phyloP scores from a whole-genome alignment of 2,888 invertebrate species.

The Drosophila colorata region DNA sequence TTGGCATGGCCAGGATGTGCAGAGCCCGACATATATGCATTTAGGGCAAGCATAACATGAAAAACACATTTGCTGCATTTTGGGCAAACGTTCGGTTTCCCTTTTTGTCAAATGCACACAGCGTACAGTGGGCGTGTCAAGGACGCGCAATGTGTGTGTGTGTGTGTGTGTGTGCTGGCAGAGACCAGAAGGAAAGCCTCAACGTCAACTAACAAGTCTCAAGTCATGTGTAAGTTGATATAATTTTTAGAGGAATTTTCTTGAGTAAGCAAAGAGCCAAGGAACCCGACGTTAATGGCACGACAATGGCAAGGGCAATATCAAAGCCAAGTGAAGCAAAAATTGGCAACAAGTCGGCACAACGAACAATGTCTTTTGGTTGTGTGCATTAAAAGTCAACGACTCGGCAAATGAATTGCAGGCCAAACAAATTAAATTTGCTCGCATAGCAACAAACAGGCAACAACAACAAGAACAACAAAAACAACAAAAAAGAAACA shows the following conservation, averaged over 20 bases:
- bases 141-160: constrained; percentile 15
- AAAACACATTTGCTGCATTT: constrained; percentile 42
- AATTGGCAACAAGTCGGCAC: constrained; percentile 71
- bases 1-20: not conserved
- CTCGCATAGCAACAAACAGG: constrained; percentile 42
- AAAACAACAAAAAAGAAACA: constrained; percentile 31
- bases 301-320: constrained; percentile 1
- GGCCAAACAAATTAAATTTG: constrained; percentile 75
- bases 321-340: constrained; percentile 60
- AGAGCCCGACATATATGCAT: no score
- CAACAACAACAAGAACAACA: constrained; percentile 23
- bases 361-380: constrained; percentile 59
- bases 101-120: constrained; percentile 29
- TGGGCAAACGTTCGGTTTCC: constrained; percentile 16
- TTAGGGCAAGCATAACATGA: constrained; percentile 25
- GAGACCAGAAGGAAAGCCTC: constrained; percentile 13
- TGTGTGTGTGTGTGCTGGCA: no score
- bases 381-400: constrained; percentile 79
- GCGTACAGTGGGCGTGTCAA: constrained; percentile 10
- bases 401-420: constrained; percentile 77
- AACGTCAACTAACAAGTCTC: constrained; percentile 11
- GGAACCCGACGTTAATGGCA: constrained; percentile 27
- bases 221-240: constrained; percentile 50
- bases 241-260: constrained; percentile 42
- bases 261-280: constrained; percentile 38